Evolutionary conservation across 2,888 invertebrate genomes (phyloP), one percentile per base, ranked within the genome.

Genomic region (Metopia argyrocephala): DNA sequence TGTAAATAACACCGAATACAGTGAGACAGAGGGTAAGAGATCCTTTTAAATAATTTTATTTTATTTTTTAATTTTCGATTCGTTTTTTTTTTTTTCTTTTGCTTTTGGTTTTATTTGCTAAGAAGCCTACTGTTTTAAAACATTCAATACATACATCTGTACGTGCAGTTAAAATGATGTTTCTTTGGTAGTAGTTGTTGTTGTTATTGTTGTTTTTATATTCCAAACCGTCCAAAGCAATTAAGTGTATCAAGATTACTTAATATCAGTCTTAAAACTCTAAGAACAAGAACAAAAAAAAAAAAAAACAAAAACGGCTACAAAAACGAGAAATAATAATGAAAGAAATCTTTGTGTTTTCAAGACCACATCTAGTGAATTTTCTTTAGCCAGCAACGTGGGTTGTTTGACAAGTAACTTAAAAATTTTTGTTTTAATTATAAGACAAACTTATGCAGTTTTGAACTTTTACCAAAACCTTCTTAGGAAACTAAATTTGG

Each of bases 211-310:
- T 28, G 57, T 38, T 68, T 62, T 18, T 62, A 64, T n/a, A 45
- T 52, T 69, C 28, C 52, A 75, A 81, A 81, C 81, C 82, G 83
- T 83, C 81, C 73, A 75, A 78, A 82, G 81, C 82, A 83, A 83
- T 83, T 83, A 83, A 82, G 82, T 82, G 81, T 81, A 83, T 82
- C 82, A 78, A 82, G 82, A 83, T 83, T 83, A 83, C 83, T 83
- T 83, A 83, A 83, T 83, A 83, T 83, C 82, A 78, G 80, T 78
- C 65, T 64, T 21, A 66, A 57, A 71, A 66, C 70, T 59, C 65
- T 59, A 56, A 46, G 12, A 61, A 68, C 20, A 20, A 65, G 54
- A 45, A 28, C 27, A 38, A n/a, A 56, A 27, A 5, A 28, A 20
- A 54, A 56, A 18, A 48, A 48, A 23, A 23, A 15, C 3, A n/a